phyloP scores from a whole-genome alignment of 2,797 vertebrate species.

The Odontamblyopus lacepedii region DNA sequence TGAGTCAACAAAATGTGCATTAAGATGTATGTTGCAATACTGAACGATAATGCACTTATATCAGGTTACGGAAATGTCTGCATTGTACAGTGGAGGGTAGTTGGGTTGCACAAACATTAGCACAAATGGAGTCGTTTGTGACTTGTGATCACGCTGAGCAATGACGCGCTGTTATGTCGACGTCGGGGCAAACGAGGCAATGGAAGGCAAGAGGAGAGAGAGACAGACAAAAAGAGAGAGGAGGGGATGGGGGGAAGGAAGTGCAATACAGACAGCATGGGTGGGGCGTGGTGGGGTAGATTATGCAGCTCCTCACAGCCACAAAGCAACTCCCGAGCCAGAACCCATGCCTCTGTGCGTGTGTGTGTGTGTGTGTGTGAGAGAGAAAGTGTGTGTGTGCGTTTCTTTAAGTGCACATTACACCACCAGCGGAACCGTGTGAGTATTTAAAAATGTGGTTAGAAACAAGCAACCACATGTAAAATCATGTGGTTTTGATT shows the following conservation, averaged over 20 bases:
- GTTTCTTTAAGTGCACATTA: constrained; percentile 21
- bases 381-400: background rate
- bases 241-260: background rate
- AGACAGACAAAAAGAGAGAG: background rate
- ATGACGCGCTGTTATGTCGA: background rate
- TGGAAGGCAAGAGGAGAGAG: background rate
- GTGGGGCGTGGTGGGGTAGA: constrained; percentile 20
- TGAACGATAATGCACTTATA: background rate
- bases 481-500: constrained; percentile 42
- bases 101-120: background rate
- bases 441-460: constrained; percentile 43
- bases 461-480: constrained; percentile 44
- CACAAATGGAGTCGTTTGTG: background rate
- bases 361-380: background rate
- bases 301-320: constrained; percentile 42
- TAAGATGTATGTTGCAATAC: background rate
- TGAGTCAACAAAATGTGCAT: no score
- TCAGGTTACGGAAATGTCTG: background rate
- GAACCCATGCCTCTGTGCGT: constrained; percentile 52
- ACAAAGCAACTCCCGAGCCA: constrained; percentile 57
- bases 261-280: constrained; percentile 5
- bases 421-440: constrained; percentile 7
- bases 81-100: background rate
- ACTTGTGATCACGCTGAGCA: background rate
- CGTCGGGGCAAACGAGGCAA: constrained; percentile 27